phyloP scores from a whole-genome alignment of 2,888 invertebrate genomes.

The Busseola fusca region DNA sequence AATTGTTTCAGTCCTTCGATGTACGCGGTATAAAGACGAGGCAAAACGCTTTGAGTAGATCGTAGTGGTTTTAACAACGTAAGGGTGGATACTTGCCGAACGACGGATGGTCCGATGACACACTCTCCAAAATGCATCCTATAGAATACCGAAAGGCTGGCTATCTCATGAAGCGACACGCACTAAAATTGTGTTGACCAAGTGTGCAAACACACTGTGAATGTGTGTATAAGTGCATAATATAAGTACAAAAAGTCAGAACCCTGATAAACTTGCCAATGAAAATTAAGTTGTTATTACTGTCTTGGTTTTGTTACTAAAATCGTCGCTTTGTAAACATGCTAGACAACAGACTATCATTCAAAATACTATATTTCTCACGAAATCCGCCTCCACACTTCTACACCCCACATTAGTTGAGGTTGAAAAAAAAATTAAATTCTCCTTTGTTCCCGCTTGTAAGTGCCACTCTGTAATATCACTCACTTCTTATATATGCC shows the following conservation, averaged over 20 bases:
- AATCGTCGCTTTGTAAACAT: background rate
- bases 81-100: no score
- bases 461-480: conserved; percentile 52
- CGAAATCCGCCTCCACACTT: conserved; percentile 17
- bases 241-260: background rate
- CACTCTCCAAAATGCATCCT: no score
- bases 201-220: background rate
- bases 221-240: background rate
- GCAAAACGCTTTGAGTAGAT: no score
- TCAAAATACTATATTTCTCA: background rate
- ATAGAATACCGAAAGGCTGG: no score
- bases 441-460: conserved; percentile 56
- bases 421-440: conserved; percentile 60
- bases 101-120: no score
- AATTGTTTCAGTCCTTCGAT: no score
- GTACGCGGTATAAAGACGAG: no score
- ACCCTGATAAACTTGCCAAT: background rate
- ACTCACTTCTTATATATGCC: conserved; percentile 27
- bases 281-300: background rate
- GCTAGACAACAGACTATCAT: background rate
- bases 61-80: no score
- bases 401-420: conserved; percentile 23
- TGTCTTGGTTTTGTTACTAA: background rate
- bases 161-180: background rate
- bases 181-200: background rate